phyloP scores from a whole-genome alignment of 1,140 invertebrate genomes.

The Tetragnatha versicolor region DNA sequence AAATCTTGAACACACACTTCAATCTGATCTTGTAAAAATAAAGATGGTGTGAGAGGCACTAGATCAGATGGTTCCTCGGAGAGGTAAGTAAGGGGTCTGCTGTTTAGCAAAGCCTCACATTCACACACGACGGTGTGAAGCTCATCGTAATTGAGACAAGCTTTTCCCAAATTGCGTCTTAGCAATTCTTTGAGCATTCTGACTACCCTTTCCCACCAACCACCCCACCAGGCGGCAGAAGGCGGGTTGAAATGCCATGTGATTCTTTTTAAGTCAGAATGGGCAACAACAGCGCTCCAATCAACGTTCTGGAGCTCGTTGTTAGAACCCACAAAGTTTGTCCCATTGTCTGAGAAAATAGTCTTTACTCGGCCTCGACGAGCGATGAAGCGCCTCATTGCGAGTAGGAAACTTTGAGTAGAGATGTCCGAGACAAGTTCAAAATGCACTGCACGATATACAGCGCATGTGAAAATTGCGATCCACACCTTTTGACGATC shows the following conservation, averaged over 20 bases:
- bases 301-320: background rate
- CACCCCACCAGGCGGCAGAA: conserved; percentile 58
- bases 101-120: conserved; percentile 62
- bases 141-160: conserved; percentile 60
- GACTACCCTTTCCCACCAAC: conserved; percentile 20
- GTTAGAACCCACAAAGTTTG: conserved; percentile 21
- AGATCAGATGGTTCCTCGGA: conserved; percentile 60
- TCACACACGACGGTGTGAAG: conserved; percentile 59
- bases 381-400: background rate
- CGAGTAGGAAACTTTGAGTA: conserved; percentile 4
- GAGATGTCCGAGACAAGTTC: background rate
- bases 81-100: conserved; percentile 61
- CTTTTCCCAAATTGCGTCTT: conserved; percentile 22
- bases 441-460: conserved; percentile 49
- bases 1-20: background rate
- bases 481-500: conserved; percentile 59
- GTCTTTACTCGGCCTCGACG: conserved; percentile 8
- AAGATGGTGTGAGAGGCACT: conserved; percentile 58
- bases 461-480: conserved; percentile 65
- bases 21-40: conserved; percentile 21
- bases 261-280: conserved; percentile 18
- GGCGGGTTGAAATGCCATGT: conserved; percentile 58
- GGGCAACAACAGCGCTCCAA: background rate
- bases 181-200: conserved; percentile 38
- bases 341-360: conserved; percentile 48